phyloP scores from a whole-genome alignment of 2,888 invertebrate species.

The Catocala nupta region DNA sequence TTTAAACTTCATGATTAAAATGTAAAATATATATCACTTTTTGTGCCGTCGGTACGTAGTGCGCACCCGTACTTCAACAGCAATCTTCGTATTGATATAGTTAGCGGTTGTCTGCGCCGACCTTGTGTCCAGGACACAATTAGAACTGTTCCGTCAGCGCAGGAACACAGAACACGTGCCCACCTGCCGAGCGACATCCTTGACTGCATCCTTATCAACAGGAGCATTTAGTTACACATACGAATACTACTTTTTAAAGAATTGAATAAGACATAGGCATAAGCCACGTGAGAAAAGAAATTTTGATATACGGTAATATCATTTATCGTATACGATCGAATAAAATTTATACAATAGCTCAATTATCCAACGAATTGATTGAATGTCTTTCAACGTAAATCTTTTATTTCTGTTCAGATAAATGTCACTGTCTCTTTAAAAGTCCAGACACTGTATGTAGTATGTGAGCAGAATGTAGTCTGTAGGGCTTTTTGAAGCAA shows the following conservation, averaged over 20 bases:
- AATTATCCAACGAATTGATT: too few relatives aligned
- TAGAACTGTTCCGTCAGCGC: slow-evolving; percentile 67
- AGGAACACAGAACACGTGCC: slow-evolving; percentile 63
- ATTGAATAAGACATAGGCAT: slow-evolving; percentile 1
- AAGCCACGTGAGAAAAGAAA: too few relatives aligned
- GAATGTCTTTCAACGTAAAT: too few relatives aligned
- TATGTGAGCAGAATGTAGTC: too few relatives aligned
- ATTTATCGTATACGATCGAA: too few relatives aligned
- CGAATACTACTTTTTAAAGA: not conserved
- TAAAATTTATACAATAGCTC: too few relatives aligned
- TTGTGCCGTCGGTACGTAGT: slow-evolving; percentile 55
- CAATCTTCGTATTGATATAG: slow-evolving; percentile 82
- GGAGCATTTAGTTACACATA: slow-evolving; percentile 20
- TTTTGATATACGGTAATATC: too few relatives aligned
- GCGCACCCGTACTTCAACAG: slow-evolving; percentile 71
- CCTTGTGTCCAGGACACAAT: slow-evolving; percentile 78
- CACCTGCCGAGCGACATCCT: slow-evolving; percentile 53
- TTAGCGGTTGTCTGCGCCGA: slow-evolving; percentile 65
- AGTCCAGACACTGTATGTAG: too few relatives aligned
- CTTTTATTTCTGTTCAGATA: too few relatives aligned
- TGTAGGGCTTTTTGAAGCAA: too few relatives aligned
- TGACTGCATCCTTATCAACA: slow-evolving; percentile 64
- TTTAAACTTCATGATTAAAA: too few relatives aligned
- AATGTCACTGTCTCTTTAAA: too few relatives aligned
- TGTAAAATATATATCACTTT: slow-evolving; percentile 8